phyloP scores from a whole-genome alignment of 2,797 vertebrate species.

The Zalophus californianus region DNA sequence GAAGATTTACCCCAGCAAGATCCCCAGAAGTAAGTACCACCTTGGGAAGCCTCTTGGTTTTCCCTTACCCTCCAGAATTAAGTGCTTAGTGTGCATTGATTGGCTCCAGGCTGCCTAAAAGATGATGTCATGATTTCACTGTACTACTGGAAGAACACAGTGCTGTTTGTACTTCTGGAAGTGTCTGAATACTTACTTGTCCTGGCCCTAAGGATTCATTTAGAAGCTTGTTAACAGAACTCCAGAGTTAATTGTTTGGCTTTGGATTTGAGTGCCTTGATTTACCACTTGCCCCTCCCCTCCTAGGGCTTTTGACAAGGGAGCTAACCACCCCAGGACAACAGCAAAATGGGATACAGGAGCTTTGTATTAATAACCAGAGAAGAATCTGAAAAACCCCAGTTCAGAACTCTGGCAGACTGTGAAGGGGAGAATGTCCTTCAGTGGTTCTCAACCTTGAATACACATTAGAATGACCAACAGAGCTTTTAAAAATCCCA shows the following conservation, averaged over 20 bases:
- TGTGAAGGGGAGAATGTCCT: neutral
- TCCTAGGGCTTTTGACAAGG: neutral
- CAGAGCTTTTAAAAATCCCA: neutral
- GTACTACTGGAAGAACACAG: neutral
- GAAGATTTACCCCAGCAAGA: conserved; percentile 97
- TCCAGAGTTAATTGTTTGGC: neutral
- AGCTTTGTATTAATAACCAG: neutral
- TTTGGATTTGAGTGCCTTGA: neutral
- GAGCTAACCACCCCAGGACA: neutral
- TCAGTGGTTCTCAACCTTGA: neutral
- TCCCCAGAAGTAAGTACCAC: conserved; percentile 91
- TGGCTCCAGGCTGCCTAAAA: neutral
- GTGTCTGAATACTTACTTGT: neutral
- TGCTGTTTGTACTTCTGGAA: neutral
- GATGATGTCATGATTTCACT: neutral
- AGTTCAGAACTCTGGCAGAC: neutral
- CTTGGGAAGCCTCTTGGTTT: neutral
- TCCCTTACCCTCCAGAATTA: neutral
- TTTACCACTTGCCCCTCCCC: neutral
- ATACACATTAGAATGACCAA: neutral
- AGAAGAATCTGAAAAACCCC: neutral
- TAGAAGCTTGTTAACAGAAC: neutral
- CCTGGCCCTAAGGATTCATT: neutral
- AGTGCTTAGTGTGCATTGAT: no score
- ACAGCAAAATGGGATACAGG: neutral